These are phyloP conservation scores for Pseudonaja textilis DNA, from an alignment of 2,113 vertebrate genomes.

Conservation along the genomic window DNA sequence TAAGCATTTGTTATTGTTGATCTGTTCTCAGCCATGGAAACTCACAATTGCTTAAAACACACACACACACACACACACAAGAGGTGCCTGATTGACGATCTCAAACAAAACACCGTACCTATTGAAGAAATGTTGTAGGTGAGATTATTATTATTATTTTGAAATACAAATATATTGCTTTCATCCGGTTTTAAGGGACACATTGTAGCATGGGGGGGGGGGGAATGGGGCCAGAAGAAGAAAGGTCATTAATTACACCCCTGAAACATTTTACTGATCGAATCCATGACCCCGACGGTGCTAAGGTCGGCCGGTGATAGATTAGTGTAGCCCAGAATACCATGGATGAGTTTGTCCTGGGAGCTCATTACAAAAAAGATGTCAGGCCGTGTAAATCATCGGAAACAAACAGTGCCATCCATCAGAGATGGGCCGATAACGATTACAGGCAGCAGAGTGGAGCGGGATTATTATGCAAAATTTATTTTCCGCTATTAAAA, in stretches of 20 bases:
- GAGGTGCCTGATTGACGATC: slow-evolving; percentile 58
- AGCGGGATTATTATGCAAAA: slow-evolving; percentile 69
- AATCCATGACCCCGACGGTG: slow-evolving; percentile 64
- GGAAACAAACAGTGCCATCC: slow-evolving; percentile 68
- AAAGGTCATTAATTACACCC: slow-evolving; percentile 72
- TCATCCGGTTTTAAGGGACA: slow-evolving; percentile 62
- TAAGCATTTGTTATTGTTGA: slow-evolving; percentile 57
- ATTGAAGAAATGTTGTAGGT: slow-evolving; percentile 52
- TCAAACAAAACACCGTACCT: slow-evolving; percentile 41
- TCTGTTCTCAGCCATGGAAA: slow-evolving; percentile 37
- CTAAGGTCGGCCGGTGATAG: slow-evolving; percentile 69
- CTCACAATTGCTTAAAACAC: slow-evolving; percentile 46
- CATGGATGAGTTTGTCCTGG: slow-evolving; percentile 58
- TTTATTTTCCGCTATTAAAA: slow-evolving; percentile 69
- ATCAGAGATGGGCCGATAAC: slow-evolving; percentile 60
- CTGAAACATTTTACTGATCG: slow-evolving; percentile 71
- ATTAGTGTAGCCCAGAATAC: slow-evolving; percentile 54
- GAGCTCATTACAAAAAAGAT: slow-evolving; percentile 73
- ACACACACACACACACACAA: background rate
- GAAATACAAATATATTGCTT: slow-evolving; percentile 37
- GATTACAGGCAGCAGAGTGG: slow-evolving; percentile 65
- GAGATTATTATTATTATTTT: background rate
- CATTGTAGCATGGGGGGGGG: slow-evolving; percentile 38
- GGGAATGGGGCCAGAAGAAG: no score
- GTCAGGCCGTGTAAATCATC: slow-evolving; percentile 75